Percentiles rank a stretch among this genome's conserved stretches.
These are phyloP conservation scores for Lasioglossum leucozonium DNA, from an alignment of 2,888 invertebrate species.

Conservation along the genomic window DNA sequence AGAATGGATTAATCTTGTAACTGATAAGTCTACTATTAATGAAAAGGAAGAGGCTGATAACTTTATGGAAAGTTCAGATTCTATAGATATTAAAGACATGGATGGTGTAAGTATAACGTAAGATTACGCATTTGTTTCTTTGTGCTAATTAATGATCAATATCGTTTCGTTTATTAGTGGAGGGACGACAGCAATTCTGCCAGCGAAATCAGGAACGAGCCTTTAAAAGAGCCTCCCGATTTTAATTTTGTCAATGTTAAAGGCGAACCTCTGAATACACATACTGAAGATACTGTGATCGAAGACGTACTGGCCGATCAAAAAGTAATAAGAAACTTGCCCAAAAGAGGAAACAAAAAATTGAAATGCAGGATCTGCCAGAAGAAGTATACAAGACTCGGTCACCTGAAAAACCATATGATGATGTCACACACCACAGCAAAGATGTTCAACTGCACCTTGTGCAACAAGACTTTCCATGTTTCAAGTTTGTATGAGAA, in stretches of 20 bases:
- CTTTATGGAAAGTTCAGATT: slow-evolving; percentile 5
- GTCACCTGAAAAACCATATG: slow-evolving; percentile 76
- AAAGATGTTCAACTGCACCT: slow-evolving; percentile 66
- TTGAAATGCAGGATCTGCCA: slow-evolving; percentile 75
- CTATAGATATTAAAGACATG: slow-evolving; percentile 8
- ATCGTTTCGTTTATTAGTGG: slow-evolving; percentile 37
- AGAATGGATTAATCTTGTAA: slow-evolving; percentile 55
- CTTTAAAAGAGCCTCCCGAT: slow-evolving; percentile 28
- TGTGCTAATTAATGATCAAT: slow-evolving; percentile 20
- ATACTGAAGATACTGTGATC: slow-evolving; percentile 32
- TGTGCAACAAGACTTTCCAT: slow-evolving; percentile 73
- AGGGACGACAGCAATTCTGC: slow-evolving; percentile 45
- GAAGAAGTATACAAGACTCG: slow-evolving; percentile 73
- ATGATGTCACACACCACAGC: slow-evolving; percentile 69
- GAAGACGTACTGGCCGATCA: slow-evolving; percentile 29
- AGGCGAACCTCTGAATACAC: slow-evolving; percentile 54
- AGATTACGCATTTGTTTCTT: slow-evolving; percentile 1
- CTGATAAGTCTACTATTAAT: slow-evolving; percentile 6
- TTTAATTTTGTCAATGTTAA: slow-evolving; percentile 69
- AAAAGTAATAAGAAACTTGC: slow-evolving; percentile 8
- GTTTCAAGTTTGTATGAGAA: slow-evolving; percentile 69
- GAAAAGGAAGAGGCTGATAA: slow-evolving; percentile 11
- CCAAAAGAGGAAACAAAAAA: slow-evolving; percentile 18
- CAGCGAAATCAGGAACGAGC: slow-evolving; percentile 18
- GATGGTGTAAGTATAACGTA: slow-evolving; percentile 46